phyloP scores from a whole-genome alignment of 2,113 vertebrate species.

The Mastomys natalensis region DNA sequence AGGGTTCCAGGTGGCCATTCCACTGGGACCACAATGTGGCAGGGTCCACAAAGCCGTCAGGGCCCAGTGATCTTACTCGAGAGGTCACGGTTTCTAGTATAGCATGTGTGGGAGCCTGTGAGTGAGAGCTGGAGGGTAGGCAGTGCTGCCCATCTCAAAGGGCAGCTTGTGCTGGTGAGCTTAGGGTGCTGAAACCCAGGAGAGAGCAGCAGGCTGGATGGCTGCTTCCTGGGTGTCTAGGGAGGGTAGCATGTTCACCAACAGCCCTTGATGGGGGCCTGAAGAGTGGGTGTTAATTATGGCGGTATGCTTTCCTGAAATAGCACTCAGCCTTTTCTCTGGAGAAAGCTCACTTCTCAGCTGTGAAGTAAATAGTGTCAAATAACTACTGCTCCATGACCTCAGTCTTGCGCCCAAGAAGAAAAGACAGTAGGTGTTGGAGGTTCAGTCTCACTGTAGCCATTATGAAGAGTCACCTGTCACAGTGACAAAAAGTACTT shows the following conservation, averaged over 20 bases:
- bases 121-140: background rate
- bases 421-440: background rate
- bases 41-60: no score
- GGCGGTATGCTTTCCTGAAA: background rate
- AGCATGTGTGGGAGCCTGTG: background rate
- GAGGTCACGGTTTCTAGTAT: background rate
- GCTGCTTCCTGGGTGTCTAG: background rate
- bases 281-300: background rate
- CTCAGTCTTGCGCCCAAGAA: background rate
- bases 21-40: background rate
- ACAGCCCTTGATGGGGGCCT: background rate
- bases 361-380: background rate
- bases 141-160: background rate
- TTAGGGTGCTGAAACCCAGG: background rate
- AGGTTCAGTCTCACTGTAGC: background rate
- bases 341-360: background rate
- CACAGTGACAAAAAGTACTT: rapidly evolving
- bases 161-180: no score
- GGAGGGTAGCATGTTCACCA: background rate
- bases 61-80: background rate
- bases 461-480: background rate
- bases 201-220: background rate
- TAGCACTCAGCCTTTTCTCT: background rate
- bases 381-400: background rate
- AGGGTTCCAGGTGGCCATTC: background rate